Evolutionary conservation across 2,113 vertebrate genomes (phyloP), one percentile per base, ranked within the genome.

Genomic region (Mormyrus iriodes): DNA sequence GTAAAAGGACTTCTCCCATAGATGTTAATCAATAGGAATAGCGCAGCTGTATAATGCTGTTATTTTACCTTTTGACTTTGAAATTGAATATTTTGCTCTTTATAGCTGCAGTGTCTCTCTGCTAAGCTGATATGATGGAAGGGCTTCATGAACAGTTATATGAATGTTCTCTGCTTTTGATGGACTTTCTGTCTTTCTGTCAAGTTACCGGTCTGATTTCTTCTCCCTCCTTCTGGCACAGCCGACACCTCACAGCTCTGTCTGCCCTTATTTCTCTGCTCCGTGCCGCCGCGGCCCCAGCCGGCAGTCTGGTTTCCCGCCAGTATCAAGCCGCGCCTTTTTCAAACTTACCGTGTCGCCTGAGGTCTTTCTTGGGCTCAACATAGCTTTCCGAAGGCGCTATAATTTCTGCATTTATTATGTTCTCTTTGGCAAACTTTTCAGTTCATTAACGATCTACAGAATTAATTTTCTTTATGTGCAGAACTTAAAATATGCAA

Each of bases 201-300:
- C 17, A 44, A 61, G 35, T 87, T 90, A n/a, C 85, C 51, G 44
- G 51, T 65, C 85, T 90, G 65, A 73, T 58, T 87, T 85, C 48
- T 44, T 58, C 0, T 58, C 55, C 21, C 1, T 24, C 55, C 55
- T 65, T 46, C 89, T 79, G 39, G 21, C 31, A 0, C 84, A 79
- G 46, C 51, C 58, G 27, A 35, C 46, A 76, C 89, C 42, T 65
- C 49, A 4, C n/a, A 90, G 39, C 58, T 31, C 44, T n/a, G 44
- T 27, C 24, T 65, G 58, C 58, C 61, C n/a, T 31, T 3, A 65
- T 31, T 65, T 76, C 69, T 35, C 69, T 76, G 69, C 69, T 17
- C 35, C 31, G 13, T 4, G 69, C 69, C 69, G 0, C n/a, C 61
- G n/a, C n/a, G 61, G 10, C n/a, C 61, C n/a, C 24, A 65, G 61